Percentiles rank a stretch among this genome's conserved stretches.
Conservation (phyloP, 2,113 vertebrate species). For the Addax nasomaculatus region DNA sequence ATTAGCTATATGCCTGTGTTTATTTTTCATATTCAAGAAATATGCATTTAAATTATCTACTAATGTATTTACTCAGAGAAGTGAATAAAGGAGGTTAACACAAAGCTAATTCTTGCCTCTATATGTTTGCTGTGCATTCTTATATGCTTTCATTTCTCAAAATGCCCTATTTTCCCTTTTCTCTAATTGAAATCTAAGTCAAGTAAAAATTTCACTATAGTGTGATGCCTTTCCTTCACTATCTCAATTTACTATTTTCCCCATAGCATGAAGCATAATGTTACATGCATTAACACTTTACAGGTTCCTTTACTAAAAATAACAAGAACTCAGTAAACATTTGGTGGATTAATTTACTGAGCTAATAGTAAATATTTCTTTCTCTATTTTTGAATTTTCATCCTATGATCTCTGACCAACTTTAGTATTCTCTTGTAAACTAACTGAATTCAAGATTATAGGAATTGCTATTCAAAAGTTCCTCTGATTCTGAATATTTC, state of each 20-base stretch:
- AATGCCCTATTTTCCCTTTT: not conserved
- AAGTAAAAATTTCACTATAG: not conserved
- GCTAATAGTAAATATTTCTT: not conserved
- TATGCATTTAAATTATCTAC: not conserved
- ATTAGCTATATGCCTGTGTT: not conserved
- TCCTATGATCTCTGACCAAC: not conserved
- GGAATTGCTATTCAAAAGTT: not conserved
- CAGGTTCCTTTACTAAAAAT: not conserved
- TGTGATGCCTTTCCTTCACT: not conserved
- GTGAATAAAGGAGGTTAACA: not conserved
- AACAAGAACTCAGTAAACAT: not conserved
- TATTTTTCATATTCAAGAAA: not conserved
- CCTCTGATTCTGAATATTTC: not conserved
- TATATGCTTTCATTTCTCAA: not conserved
- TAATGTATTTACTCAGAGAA: not conserved
- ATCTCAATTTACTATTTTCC: not conserved
- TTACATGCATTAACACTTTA: not conserved
- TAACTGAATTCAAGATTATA: not conserved
- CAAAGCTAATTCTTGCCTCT: not conserved
- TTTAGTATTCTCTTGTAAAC: not conserved
- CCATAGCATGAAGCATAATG: not conserved
- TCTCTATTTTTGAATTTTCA: not conserved
- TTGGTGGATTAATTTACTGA: not conserved
- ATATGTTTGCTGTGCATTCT: not conserved
- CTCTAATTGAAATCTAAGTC: not conserved